A percentile compares a stretch with the other conserved stretches of the same genome.
Evolutionary conservation across 2,797 vertebrate species (phyloP).

Genomic region (Rhadinocentrus ornatus): DNA sequence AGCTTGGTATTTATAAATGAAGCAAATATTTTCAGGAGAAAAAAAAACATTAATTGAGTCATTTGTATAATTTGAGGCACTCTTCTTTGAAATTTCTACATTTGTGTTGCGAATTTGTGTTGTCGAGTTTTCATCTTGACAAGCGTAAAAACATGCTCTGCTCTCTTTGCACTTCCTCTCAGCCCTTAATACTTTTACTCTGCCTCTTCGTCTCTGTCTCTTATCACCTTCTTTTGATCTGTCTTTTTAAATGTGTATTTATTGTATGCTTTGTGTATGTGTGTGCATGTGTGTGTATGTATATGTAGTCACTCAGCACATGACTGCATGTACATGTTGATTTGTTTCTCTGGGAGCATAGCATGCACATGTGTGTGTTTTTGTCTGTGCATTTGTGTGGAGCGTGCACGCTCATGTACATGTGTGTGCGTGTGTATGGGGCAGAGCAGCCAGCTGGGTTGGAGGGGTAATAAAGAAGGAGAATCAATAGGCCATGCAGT

Average conservation of each 20-base stretch:
- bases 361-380: slow-evolving; percentile 26
- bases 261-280: slow-evolving; percentile 53
- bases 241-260: slow-evolving; percentile 58
- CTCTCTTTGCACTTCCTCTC: slow-evolving; percentile 29
- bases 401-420: slow-evolving; percentile 5
- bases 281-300: slow-evolving; percentile 5
- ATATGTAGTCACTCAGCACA: slow-evolving; percentile 45
- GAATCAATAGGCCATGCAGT: slow-evolving; percentile 99
- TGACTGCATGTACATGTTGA: slow-evolving; percentile 54
- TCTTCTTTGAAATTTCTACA: slow-evolving; percentile 4
- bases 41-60: slow-evolving; percentile 64
- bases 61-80: slow-evolving; percentile 31
- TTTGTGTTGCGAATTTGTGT: background rate
- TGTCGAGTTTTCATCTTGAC: background rate
- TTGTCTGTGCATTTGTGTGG: slow-evolving; percentile 25
- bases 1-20: slow-evolving; percentile 65
- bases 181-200: slow-evolving; percentile 14
- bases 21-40: slow-evolving; percentile 54
- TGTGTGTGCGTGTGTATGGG: slow-evolving; percentile 77
- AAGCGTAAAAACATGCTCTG: slow-evolving; percentile 34
- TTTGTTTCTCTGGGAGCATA: slow-evolving; percentile 60
- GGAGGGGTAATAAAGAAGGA: slow-evolving; percentile 99
- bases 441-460: slow-evolving; percentile 99
- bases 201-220: slow-evolving; percentile 25
- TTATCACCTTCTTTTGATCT: slow-evolving; percentile 33